Conservation (phyloP, 2,797 vertebrate genomes). For the Phalanger gymnotis region DNA sequence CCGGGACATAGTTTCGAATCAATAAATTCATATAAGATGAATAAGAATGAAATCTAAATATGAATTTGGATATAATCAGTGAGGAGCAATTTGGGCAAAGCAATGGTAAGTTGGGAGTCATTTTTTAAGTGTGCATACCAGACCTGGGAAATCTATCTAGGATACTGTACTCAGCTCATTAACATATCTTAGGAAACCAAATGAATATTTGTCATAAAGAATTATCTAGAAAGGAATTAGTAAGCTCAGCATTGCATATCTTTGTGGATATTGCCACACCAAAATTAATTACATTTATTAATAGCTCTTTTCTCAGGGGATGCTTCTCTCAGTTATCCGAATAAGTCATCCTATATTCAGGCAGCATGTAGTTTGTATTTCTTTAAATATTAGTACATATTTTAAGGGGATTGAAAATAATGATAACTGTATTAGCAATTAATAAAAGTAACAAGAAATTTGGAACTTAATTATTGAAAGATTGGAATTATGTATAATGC, state of each 20-base stretch:
- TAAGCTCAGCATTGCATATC: constrained; percentile 79
- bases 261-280: constrained; percentile 79
- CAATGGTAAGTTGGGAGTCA: constrained; percentile 24
- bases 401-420: constrained; percentile 63
- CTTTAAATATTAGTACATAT: constrained; percentile 46
- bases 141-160: constrained; percentile 55
- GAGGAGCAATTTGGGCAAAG: constrained; percentile 40
- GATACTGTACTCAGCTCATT: constrained; percentile 77
- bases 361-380: constrained; percentile 46
- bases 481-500: background rate
- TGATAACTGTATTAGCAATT: background rate
- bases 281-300: constrained; percentile 85
- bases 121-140: constrained; percentile 73
- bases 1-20: background rate
- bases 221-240: constrained; percentile 84
- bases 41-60: background rate
- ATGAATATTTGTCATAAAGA: constrained; percentile 84
- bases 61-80: background rate
- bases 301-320: constrained; percentile 77
- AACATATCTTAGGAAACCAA: constrained; percentile 73
- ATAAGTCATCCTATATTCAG: constrained; percentile 69
- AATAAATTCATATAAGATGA: background rate
- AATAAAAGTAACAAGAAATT: constrained; percentile 26
- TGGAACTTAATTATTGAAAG: constrained; percentile 49
- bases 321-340: constrained; percentile 56